A percentile compares a stretch with the other conserved stretches of the same genome.
phyloP scores from a whole-genome alignment of 2,113 vertebrate species.

The Melanerpes aurifrons region DNA sequence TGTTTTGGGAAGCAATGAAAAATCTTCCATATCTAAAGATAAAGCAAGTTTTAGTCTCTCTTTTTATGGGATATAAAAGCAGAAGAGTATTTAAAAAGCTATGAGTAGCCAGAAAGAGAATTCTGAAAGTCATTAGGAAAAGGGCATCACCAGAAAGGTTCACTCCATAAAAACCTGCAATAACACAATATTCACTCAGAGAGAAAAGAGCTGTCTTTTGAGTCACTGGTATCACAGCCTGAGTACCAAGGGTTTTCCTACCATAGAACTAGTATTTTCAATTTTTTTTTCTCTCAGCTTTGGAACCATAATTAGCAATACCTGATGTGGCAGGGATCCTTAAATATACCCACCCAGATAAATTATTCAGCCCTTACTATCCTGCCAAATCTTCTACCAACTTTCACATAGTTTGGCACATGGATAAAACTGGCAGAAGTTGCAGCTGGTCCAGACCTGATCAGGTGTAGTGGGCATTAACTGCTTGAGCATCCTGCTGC shows the following conservation, averaged over 20 bases:
- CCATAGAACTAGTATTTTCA: background rate
- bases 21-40: background rate
- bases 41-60: background rate
- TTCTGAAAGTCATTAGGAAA: background rate
- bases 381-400: background rate
- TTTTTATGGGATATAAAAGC: background rate
- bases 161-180: background rate
- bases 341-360: background rate
- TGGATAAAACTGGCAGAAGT: background rate
- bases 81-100: background rate
- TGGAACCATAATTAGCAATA: background rate
- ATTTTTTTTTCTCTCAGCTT: background rate
- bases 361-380: background rate
- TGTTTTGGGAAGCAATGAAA: background rate
- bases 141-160: background rate
- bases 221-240: background rate
- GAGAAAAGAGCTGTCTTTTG: background rate
- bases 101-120: background rate
- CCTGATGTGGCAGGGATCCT: background rate
- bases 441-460: background rate
- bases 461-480: accelerated
- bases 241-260: background rate
- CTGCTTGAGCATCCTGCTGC: background rate
- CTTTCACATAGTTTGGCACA: background rate
- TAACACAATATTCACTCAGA: background rate